phyloP scores from a whole-genome alignment of 2,797 vertebrate species.

The Rhabdophis nuchalis region DNA sequence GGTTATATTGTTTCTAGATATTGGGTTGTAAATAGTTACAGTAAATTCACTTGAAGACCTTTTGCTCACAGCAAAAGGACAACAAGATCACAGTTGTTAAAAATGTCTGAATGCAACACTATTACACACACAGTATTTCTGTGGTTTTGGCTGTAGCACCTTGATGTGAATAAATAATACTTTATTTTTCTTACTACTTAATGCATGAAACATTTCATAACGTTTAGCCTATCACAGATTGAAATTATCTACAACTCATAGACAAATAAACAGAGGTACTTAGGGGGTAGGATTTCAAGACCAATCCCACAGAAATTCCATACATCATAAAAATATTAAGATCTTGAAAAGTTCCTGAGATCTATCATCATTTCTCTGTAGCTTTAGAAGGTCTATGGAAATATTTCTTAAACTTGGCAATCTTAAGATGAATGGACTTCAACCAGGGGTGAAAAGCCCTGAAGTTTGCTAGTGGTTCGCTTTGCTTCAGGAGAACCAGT shows the following conservation, averaged over 20 bases:
- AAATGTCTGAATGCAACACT: neutral
- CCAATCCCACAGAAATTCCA: neutral
- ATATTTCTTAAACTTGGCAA: neutral
- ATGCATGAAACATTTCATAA: neutral
- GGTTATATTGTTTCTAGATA: neutral
- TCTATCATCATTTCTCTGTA: neutral
- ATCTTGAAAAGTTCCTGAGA: too few relatives aligned
- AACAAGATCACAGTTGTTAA: neutral
- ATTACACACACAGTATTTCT: neutral
- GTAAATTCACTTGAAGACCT: neutral
- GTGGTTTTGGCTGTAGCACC: neutral
- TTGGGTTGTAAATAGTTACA: neutral
- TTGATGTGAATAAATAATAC: neutral
- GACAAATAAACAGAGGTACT: neutral
- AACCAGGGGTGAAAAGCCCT: neutral
- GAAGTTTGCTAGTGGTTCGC: too few relatives aligned
- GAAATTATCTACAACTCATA: neutral
- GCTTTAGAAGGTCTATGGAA: neutral
- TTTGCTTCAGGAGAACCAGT: too few relatives aligned
- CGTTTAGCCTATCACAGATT: neutral
- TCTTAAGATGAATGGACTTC: neutral
- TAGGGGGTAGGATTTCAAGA: neutral
- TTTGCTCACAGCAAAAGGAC: neutral
- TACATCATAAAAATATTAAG: neutral
- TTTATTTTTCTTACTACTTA: neutral